Percentiles rank a stretch among this genome's conserved stretches.
These are phyloP conservation scores for Datnioides undecimradiatus DNA, from an alignment of 2,113 vertebrate species.

Conservation along the genomic window DNA sequence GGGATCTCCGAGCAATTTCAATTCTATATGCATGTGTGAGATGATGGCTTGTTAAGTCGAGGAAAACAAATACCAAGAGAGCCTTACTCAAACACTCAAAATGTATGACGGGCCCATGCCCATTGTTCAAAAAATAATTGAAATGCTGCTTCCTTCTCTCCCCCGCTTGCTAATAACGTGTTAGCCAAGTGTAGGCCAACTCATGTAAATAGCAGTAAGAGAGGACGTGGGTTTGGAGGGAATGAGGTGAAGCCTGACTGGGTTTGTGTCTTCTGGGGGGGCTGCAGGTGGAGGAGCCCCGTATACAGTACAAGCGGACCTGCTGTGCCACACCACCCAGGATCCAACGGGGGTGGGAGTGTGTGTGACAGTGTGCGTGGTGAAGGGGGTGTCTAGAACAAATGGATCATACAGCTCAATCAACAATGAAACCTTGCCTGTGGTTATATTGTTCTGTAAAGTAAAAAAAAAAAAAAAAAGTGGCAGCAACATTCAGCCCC, in stretches of 20 bases:
- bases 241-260: slow-evolving; percentile 51
- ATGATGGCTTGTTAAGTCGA: slow-evolving; percentile 77
- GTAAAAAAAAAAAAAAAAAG: too few species aligned
- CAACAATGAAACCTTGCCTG: slow-evolving; percentile 36
- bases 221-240: slow-evolving; percentile 33
- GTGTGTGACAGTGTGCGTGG: slow-evolving; percentile 8
- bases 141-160: slow-evolving; percentile 51
- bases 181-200: slow-evolving; percentile 43
- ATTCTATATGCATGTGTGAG: slow-evolving; percentile 68
- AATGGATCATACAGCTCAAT: slow-evolving; percentile 53
- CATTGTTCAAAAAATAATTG: slow-evolving; percentile 62
- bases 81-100: slow-evolving; percentile 65
- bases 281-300: slow-evolving; percentile 72
- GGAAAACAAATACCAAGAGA: slow-evolving; percentile 76
- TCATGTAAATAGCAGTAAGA: slow-evolving; percentile 60
- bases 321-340: slow-evolving; percentile 70
- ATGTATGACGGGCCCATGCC: slow-evolving; percentile 54
- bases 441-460: slow-evolving; percentile 13
- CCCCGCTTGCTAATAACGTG: slow-evolving; percentile 51
- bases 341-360: slow-evolving; percentile 49
- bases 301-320: slow-evolving; percentile 62
- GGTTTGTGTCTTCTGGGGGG: slow-evolving; percentile 46
- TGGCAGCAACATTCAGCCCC: neutral
- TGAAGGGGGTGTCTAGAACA: slow-evolving; percentile 17
- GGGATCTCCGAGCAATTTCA: slow-evolving; percentile 64